Evolutionary conservation across 2,113 vertebrate genomes (phyloP).

Genomic region (Serilophus lunatus): DNA sequence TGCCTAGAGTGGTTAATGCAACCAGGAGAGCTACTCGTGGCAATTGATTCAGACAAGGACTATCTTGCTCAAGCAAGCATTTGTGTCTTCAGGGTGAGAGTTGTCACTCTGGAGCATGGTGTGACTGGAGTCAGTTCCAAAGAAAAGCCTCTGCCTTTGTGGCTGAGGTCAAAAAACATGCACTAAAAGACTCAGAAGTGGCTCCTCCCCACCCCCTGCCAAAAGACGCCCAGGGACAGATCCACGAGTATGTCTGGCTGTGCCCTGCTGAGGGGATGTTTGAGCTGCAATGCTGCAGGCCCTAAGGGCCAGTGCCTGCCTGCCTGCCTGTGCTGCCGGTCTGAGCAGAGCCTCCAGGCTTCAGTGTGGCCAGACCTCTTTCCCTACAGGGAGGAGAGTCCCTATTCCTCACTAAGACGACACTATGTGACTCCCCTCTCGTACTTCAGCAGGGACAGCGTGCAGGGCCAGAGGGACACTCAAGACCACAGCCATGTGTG

Average conservation of each 20-base stretch:
- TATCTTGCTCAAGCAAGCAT: fast-evolving
- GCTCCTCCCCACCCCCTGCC: fast-evolving
- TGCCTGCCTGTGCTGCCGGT: not conserved
- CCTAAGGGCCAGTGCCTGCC: not conserved
- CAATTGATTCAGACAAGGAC: not conserved
- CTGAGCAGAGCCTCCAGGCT: fast-evolving
- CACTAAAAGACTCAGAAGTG: not conserved
- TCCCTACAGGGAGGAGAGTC: fast-evolving
- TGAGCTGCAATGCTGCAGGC: not conserved
- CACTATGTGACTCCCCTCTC: fast-evolving
- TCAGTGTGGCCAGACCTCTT: not conserved
- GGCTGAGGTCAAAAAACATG: not conserved
- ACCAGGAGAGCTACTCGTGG: not conserved
- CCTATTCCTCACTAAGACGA: fast-evolving
- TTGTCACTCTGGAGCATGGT: not conserved
- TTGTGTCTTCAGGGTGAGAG: not conserved
- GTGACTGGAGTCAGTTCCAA: not conserved
- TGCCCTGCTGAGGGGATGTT: not conserved
- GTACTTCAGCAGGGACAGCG: fast-evolving
- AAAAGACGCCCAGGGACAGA: not conserved
- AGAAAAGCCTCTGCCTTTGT: not conserved
- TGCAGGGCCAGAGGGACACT: not conserved
- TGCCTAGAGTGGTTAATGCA: not conserved
- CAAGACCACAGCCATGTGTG: fast-evolving
- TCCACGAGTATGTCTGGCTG: fast-evolving